Evolutionary conservation across 2,888 invertebrate genomes (phyloP).

Genomic region (Rotaria socialis): DNA sequence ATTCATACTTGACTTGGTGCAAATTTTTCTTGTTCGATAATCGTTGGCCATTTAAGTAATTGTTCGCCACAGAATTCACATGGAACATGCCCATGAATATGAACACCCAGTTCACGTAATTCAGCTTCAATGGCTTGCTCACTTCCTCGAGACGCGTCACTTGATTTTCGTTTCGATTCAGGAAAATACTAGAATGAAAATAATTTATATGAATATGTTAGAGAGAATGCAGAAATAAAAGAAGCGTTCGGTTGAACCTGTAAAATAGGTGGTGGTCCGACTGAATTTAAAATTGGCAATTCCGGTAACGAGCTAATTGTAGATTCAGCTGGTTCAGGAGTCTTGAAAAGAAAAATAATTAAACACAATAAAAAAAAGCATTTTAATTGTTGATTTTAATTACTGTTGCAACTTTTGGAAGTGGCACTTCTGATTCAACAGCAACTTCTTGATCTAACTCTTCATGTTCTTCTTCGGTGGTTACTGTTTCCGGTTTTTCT

Average conservation of each 20-base stretch:
- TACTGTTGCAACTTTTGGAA: neutral
- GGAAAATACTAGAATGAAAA: conserved; percentile 27
- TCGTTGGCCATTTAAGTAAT: conserved; percentile 54
- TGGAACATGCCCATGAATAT: conserved; percentile 38
- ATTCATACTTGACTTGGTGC: conserved; percentile 38
- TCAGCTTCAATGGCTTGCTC: conserved; percentile 19
- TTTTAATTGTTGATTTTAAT: neutral
- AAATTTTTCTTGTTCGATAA: conserved; percentile 52
- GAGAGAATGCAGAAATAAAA: neutral
- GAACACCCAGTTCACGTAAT: conserved; percentile 41
- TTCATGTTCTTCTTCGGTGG: neutral
- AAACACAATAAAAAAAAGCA: neutral
- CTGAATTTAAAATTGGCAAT: conserved; percentile 30
- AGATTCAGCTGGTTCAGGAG: neutral
- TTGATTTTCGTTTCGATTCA: neutral
- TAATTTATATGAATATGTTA: neutral
- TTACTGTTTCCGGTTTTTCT: neutral
- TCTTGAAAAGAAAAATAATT: neutral
- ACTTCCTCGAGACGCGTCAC: neutral
- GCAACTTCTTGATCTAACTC: neutral
- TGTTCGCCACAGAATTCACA: conserved; percentile 56
- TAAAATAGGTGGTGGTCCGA: conserved; percentile 44
- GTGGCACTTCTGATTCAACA: neutral
- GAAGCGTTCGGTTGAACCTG: conserved; percentile 21
- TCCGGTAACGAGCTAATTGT: neutral